Base-by-base conservation (phyloP, 2,113 vertebrate species). In the Anolis carolinensis region DNA sequence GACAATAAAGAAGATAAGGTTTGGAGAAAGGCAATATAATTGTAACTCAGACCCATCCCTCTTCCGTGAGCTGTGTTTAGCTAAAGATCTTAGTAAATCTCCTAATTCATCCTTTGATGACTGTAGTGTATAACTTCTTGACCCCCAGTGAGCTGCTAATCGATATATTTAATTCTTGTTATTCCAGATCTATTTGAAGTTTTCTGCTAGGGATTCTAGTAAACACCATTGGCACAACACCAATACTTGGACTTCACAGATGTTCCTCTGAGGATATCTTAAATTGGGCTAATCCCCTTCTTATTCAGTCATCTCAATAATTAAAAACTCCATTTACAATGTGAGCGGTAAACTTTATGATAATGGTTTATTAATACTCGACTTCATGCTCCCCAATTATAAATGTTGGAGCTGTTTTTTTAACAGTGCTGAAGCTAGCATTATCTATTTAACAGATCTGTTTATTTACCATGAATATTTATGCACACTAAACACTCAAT, bases 391-490 rank as follows among this genome's bases (percentile, higher is more conserved):
- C 36, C 21, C 83, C 81, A 20, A 44, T 84, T 16, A 88, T 75
- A 89, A 91, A 44, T 91, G 89, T 79, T 88, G 89, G 82, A 48
- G 7, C 77, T 8, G 77, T 63, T 79, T 86, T 85, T 86, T 85
- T 89, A 86, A 88, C n/a, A 65, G 21, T 78, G 55, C 71, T 87
- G 82, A 92, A 93, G n/a, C n/a, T 81, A 86, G 81, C 55, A 68
- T 65, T 1, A n/a, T 72, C 32, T 86, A 68, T 67, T 90, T 75
- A 88, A 75, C 73, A 30, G 44, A 80, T 88, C 80, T 92, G 8
- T 80, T 89, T 93, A 86, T 85, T 85, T 81, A 84, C 44, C 48
- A 88, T 25, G 75, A 80, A 30, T 75, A 90, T 93, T 90, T 88
- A 72, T 75, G 14, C 63, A 81, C 50, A n/a, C 70, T 20, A 87